Evolutionary conservation across 2,113 vertebrate species (phyloP), one percentile per base, ranked within the genome.

Genomic region (Esox niger): DNA sequence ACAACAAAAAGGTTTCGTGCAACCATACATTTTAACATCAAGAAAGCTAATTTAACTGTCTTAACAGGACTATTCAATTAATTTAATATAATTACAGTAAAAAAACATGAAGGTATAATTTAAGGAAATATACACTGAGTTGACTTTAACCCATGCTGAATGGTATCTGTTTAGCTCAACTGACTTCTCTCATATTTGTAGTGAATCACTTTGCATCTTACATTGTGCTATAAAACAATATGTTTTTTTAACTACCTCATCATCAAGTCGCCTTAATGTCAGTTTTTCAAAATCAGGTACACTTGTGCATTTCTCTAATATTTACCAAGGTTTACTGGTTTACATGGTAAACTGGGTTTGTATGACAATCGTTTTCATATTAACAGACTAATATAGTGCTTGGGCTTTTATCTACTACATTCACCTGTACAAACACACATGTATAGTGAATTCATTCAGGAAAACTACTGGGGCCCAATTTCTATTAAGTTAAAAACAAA

Each of bases 171-270:
- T 30, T 58, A 4, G 27, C 27, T 58, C 7, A 15, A 58, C 20
- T 6, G 56, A 29, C 15, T 32, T 30, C 29, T 59, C 56, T 11
- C 26, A 47, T 9, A n/a, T 15, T 68, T 21, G 46, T 32, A 58
- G 31, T 1, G 26, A 25, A 33, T 26, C 2, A 52, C n/a, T n/a
- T n/a, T n/a, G n/a, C n/a, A n/a, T n/a, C n/a, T n/a, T n/a, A n/a
- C n/a, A n/a, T n/a, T n/a, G n/a, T n/a, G n/a, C n/a, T n/a, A n/a
- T n/a, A n/a, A n/a, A n/a, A n/a, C n/a, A n/a, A n/a, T n/a, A n/a
- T n/a, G n/a, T n/a, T n/a, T 15, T 54, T 15, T 66, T 52, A 62
- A 20, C 54, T 54, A 54, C 25, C 62, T 57, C 29, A 25, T 66
- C 8, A 33, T 56, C 17, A 1, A 68, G 10, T 13, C 7, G 17